A percentile compares a stretch with the other conserved stretches of the same genome.
phyloP scores from a whole-genome alignment of 2,797 vertebrate genomes.

The Alectoris magna region DNA sequence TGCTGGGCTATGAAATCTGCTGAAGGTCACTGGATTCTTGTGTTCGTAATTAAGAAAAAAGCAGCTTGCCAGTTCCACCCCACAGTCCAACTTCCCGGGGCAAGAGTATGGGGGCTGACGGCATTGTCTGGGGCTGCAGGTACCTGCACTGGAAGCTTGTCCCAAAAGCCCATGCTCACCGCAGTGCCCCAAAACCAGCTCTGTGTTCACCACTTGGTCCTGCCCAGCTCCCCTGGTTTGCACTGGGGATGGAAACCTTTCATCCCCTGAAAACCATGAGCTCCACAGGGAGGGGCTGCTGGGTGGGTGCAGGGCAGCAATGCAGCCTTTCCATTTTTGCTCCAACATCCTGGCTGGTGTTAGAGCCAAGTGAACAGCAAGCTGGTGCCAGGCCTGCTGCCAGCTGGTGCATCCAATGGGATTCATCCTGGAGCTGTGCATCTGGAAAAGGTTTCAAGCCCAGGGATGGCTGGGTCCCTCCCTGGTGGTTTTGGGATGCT shows the following conservation, averaged over 20 bases:
- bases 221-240: neutral
- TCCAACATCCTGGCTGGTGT: neutral
- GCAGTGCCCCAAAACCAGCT: neutral
- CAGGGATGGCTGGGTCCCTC: neutral
- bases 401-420: slow-evolving; percentile 28
- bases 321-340: neutral
- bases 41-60: slow-evolving; percentile 62
- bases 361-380: neutral
- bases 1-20: slow-evolving; percentile 68
- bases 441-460: neutral
- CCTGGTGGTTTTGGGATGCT: neutral
- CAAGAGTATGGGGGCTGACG: neutral
- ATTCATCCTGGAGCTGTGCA: slow-evolving; percentile 9
- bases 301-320: neutral
- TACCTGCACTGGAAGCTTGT: neutral
- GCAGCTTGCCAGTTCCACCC: neutral
- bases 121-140: neutral
- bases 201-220: neutral
- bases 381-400: slow-evolving; percentile 1
- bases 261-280: neutral
- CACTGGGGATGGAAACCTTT: neutral
- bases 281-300: rapidly evolving
- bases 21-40: slow-evolving; percentile 67
- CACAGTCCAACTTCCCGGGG: neutral
- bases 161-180: neutral